Base-by-base conservation (phyloP, 2,888 invertebrate species). In the Andrena haemorrhoa region DNA sequence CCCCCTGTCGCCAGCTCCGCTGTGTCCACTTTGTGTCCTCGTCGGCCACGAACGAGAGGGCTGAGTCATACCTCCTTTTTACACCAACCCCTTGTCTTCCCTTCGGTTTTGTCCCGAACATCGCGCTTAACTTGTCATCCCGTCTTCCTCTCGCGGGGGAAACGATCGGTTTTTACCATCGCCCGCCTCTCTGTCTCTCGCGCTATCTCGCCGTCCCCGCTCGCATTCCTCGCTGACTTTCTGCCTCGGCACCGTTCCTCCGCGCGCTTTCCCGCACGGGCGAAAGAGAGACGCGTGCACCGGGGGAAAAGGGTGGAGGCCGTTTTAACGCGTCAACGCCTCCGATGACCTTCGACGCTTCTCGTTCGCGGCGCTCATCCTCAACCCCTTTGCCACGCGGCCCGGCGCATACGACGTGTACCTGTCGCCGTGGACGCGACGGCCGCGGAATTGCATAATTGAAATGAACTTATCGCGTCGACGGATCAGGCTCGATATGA, bases 101-200 rank as follows among this genome's bases (percentile, higher is more conserved):
- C 47, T 60, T 47, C 58, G 23, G 65, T 33, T 33, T 53, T 53
- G 69, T 69, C 63, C 82, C 75, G 70, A 64, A 85, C 58, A 31
- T 68, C 69, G 76, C 69, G 77, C 68, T 72, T 65, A 84, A 79
- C 84, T 82, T 77, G 85, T 88, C 82, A 82, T 82, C 77, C 73
- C 87, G 76, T 84, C 87, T 79, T 76, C 79, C 60, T 83, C 78
- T 82, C 77, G 63, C 83, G 23, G 75, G 71, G 66, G 78, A 79
- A 80, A 77, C 84, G 89, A 89, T 90, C 84, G 87, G 79, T 89
- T 89, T 89, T 89, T 90, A 73, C 82, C 84, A 63, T 70, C 82
- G 10, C 56, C 72, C 56, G 49, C 70, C 64, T 33, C 82, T 49
- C 83, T 68, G 26, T 75, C 74, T 65, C 47, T 69, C 72, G 61